A percentile compares a stretch with the other conserved stretches of the same genome.
Conservation (phyloP, 2,113 vertebrate species). For the Isichthys henryi region DNA sequence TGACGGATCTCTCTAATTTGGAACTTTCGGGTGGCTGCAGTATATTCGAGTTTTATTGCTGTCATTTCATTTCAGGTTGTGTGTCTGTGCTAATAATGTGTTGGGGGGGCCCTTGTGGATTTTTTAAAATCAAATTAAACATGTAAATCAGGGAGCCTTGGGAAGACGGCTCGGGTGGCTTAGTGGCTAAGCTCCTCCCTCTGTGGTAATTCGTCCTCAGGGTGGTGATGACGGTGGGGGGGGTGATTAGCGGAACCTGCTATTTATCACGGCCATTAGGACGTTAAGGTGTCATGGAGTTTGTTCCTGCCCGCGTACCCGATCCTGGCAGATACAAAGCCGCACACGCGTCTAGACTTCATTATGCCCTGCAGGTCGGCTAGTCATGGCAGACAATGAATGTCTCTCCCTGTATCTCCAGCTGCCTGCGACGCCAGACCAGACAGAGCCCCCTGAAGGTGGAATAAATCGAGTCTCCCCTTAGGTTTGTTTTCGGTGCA, state of each 20-base stretch:
- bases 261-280: background rate
- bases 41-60: background rate
- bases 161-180: background rate
- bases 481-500: background rate
- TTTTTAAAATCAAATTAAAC: background rate
- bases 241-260: background rate
- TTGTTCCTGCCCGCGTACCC: background rate
- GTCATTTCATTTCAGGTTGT: background rate
- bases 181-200: background rate
- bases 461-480: background rate
- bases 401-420: background rate
- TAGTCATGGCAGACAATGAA: background rate
- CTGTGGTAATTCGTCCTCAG: background rate
- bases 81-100: background rate
- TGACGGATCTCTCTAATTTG: background rate
- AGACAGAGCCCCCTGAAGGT: conserved; percentile 5
- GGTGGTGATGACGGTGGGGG: background rate
- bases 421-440: background rate
- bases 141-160: background rate
- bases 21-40: background rate
- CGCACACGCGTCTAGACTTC: background rate
- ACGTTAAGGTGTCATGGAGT: background rate
- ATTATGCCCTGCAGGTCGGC: background rate
- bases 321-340: background rate
- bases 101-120: background rate